phyloP scores from a whole-genome alignment of 2,888 invertebrate species.

The Lasioglossum villosulum region DNA sequence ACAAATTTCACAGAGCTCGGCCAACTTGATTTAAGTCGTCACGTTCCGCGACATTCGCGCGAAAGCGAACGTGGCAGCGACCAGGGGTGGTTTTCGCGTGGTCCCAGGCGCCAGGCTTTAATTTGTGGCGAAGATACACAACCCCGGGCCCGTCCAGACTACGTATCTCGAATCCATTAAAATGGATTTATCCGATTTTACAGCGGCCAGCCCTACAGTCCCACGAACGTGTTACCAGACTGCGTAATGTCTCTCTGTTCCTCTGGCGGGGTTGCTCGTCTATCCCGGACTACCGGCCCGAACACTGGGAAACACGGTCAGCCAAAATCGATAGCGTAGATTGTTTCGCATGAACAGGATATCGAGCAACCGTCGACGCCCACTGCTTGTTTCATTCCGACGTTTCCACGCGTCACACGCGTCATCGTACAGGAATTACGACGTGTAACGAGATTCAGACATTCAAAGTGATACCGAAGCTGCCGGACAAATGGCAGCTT shows the following conservation, averaged over 20 bases:
- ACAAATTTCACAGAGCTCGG: slow-evolving; percentile 8
- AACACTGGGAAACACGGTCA: slow-evolving; percentile 35
- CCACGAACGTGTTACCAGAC: not conserved
- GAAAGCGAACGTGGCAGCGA: not conserved
- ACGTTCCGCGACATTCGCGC: not conserved
- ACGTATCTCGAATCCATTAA: slow-evolving; percentile 40
- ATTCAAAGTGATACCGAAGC: not conserved
- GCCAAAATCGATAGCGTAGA: slow-evolving; percentile 59
- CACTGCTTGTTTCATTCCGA: slow-evolving; percentile 41
- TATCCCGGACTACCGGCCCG: not conserved
- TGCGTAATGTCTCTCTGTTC: slow-evolving; percentile 1
- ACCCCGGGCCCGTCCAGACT: not conserved
- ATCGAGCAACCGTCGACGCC: slow-evolving; percentile 49
- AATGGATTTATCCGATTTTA: slow-evolving; percentile 48
- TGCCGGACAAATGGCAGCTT: not conserved
- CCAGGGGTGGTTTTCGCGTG: not conserved
- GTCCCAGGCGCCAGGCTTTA: slow-evolving; percentile 21
- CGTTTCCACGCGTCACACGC: slow-evolving; percentile 29
- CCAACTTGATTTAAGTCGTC: slow-evolving; percentile 36
- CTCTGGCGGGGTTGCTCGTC: not conserved
- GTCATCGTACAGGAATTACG: slow-evolving; percentile 36
- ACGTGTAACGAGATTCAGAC: not conserved
- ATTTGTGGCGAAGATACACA: slow-evolving; percentile 24
- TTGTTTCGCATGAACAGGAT: slow-evolving; percentile 55
- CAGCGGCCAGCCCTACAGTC: not conserved